Base-by-base conservation (phyloP, 2,113 vertebrate species). In the Halichoeres trimaculatus region DNA sequence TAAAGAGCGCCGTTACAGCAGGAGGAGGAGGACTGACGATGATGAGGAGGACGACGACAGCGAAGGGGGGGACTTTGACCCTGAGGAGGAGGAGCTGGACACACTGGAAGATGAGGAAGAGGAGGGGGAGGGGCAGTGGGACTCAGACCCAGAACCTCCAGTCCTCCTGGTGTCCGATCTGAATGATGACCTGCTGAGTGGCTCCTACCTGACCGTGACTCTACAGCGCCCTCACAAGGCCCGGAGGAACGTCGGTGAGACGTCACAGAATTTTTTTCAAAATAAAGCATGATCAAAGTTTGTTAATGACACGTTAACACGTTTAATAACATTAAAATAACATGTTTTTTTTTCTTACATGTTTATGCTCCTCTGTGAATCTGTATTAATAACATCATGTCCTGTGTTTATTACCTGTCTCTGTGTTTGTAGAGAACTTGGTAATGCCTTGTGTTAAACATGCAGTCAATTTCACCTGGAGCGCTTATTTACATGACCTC, bases 191-290 rank as follows among this genome's bases (percentile, higher is more conserved):
- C 87, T 94, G 36, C 82, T 95, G 30, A 92, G 88, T 9, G 96
- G 96, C 58, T 97, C 97, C 82, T 99, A 98, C 89, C 95, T 98
- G 90, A 99, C 97, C 0, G 98, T 99, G 60, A 98, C 97, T 0
- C 94, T 99, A 1, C 98, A 99, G 88, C 94, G 95, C 51, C 97
- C 98, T 74, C 88, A 92, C 17, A 93, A 91, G 62, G 92, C 96
- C 90, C 96, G 94, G 93, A 95, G 95, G 34, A 93, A 96, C 1
- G 36, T 78, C 10, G 91, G 88, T 91, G 66, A 53, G 17, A 30
- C 30, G 3, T 30, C 30, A 30, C 30, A 30, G 30, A 6, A 30
- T 30, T 30, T 30, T 30, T 30, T 30, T 30, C 6, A 30, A 30
- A 30, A 30, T 30, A 6, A 30, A 30, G 30, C 30, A 30, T 6